A percentile compares a stretch with the other conserved stretches of the same genome.
phyloP scores from a whole-genome alignment of 2,797 vertebrate genomes.

The Podarcis lilfordi region DNA sequence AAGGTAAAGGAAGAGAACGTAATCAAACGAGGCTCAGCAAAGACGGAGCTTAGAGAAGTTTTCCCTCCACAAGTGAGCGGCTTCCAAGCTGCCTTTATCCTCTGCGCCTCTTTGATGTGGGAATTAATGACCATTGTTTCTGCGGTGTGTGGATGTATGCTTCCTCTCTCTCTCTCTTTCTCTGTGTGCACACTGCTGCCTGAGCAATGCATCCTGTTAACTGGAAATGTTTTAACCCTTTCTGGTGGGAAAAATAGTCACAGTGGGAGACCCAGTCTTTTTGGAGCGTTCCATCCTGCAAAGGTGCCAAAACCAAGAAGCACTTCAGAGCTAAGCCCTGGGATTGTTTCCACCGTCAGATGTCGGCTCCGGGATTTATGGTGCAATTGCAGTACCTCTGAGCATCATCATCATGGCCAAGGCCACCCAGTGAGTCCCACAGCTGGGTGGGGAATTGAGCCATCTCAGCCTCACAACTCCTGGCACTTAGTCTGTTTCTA shows the following conservation, averaged over 20 bases:
- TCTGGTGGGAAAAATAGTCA: neutral
- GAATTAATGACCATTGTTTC: constrained; percentile 12
- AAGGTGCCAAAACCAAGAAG: too few relatives aligned
- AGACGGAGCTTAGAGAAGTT: neutral
- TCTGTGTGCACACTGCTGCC: neutral
- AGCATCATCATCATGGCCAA: neutral
- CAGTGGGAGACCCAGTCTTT: neutral
- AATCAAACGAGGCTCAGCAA: neutral
- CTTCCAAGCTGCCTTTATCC: neutral
- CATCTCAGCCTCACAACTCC: neutral
- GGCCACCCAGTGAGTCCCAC: neutral
- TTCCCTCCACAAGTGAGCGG: neutral
- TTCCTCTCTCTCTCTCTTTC: neutral
- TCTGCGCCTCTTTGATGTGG: constrained; percentile 18
- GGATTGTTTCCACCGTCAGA: neutral
- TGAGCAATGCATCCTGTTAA: neutral
- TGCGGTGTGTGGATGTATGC: neutral
- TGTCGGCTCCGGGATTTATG: neutral
- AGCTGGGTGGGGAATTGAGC: neutral
- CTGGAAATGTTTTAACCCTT: constrained; percentile 1
- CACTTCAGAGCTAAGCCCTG: neutral
- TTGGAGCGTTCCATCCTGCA: too few relatives aligned
- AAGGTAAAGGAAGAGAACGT: neutral
- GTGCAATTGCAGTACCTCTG: neutral
- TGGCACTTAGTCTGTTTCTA: too few relatives aligned